These are phyloP conservation scores for Malthinus seriepunctatus DNA, from an alignment of 2,888 invertebrate genomes.

Conservation along the genomic window DNA sequence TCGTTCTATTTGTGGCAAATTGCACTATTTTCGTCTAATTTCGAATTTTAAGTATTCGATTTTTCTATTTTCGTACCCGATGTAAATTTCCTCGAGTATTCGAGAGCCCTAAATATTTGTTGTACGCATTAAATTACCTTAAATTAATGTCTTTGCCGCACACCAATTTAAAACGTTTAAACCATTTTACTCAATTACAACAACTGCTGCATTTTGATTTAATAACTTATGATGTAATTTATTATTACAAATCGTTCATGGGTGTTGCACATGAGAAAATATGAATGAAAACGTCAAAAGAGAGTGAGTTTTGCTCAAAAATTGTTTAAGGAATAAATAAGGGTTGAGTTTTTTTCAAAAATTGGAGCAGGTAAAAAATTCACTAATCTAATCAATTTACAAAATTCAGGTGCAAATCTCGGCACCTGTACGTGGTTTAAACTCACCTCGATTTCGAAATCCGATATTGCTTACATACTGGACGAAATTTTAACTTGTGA, in stretches of 20 bases:
- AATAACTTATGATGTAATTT: background rate
- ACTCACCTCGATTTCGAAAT: slow-evolving; percentile 29
- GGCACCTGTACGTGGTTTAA: slow-evolving; percentile 16
- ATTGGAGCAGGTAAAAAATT: no score
- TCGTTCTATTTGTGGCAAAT: background rate
- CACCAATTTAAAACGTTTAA: slow-evolving; percentile 9
- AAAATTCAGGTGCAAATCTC: slow-evolving; percentile 13
- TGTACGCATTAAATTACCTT: slow-evolving; percentile 13
- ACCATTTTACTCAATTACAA: slow-evolving; percentile 1
- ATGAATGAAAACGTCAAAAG: no score
- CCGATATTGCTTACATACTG: slow-evolving; percentile 18
- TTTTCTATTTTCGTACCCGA: background rate
- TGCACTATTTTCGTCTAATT: background rate
- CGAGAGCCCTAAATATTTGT: background rate
- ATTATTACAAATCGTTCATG: background rate
- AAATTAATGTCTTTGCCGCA: slow-evolving; percentile 15
- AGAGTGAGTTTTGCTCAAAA: no score
- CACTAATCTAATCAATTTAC: background rate
- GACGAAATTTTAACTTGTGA: slow-evolving; percentile 8
- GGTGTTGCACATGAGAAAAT: no score
- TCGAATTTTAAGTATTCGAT: background rate
- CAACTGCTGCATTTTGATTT: background rate
- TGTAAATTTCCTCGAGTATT: background rate
- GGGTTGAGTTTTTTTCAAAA: background rate
- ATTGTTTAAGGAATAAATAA: background rate